Conservation (phyloP, 2,113 vertebrate genomes). For the Stegastes partitus region DNA sequence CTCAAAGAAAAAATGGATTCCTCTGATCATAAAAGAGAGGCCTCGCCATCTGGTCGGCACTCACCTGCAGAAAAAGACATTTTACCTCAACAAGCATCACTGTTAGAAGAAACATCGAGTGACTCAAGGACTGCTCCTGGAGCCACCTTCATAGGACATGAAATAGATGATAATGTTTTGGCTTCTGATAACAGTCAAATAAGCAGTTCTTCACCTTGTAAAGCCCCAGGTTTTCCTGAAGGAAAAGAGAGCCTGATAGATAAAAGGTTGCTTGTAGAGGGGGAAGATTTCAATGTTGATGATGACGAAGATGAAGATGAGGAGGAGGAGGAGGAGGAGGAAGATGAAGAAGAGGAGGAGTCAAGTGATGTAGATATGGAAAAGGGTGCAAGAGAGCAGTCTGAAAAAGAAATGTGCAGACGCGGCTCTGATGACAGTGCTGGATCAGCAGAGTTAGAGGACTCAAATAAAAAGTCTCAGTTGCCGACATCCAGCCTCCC, state of each 20-base stretch:
- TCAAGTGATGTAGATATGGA: slow-evolving; percentile 92
- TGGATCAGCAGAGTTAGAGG: slow-evolving; percentile 65
- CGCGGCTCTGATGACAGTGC: slow-evolving; percentile 52
- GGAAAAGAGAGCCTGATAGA: slow-evolving; percentile 78
- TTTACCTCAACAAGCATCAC: slow-evolving; percentile 51
- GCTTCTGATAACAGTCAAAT: slow-evolving; percentile 75
- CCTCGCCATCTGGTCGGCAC: slow-evolving; percentile 64
- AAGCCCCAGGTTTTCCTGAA: slow-evolving; percentile 71
- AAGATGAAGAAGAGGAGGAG: slow-evolving; percentile 85
- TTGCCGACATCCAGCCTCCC: slow-evolving; percentile 38
- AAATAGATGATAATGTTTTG: slow-evolving; percentile 82
- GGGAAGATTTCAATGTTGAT: slow-evolving; percentile 79
- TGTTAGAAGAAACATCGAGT: slow-evolving; percentile 51
- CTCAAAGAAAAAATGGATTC: slow-evolving; percentile 64
- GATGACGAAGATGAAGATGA: slow-evolving; percentile 78
- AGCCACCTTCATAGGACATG: slow-evolving; percentile 48
- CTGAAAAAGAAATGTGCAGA: slow-evolving; percentile 89
- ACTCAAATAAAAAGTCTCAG: slow-evolving; percentile 61
- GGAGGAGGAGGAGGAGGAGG: slow-evolving; percentile 76
- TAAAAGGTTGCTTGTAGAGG: slow-evolving; percentile 80
- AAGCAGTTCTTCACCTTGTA: slow-evolving; percentile 66
- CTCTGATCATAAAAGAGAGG: slow-evolving; percentile 61
- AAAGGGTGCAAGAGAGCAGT: slow-evolving; percentile 93
- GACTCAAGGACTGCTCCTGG: slow-evolving; percentile 30
- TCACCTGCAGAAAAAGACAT: slow-evolving; percentile 75